phyloP scores from a whole-genome alignment of 2,888 invertebrate genomes.

The Conus canariensis region DNA sequence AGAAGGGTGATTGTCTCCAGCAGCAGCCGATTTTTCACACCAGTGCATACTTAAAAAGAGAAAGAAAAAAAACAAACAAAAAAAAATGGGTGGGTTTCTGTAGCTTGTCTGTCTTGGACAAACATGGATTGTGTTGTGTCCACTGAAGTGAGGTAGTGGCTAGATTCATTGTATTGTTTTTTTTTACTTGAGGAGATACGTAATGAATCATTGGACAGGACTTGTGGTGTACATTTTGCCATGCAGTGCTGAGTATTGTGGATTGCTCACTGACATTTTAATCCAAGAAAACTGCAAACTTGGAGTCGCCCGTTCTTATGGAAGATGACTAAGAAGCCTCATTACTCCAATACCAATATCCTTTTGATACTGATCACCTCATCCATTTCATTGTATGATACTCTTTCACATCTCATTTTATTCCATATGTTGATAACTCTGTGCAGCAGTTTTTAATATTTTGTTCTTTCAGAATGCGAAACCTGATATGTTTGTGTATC shows the following conservation, averaged over 20 bases:
- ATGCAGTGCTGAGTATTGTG: background rate
- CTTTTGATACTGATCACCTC: constrained; percentile 18
- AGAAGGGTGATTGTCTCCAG: background rate
- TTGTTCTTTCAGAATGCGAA: background rate
- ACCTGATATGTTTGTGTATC: background rate
- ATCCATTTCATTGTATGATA: background rate
- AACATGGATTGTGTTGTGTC: background rate
- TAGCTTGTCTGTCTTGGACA: background rate
- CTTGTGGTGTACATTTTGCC: background rate
- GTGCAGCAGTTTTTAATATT: background rate
- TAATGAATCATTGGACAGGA: background rate
- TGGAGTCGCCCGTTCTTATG: background rate
- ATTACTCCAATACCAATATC: background rate
- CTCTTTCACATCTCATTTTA: background rate
- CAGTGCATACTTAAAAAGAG: background rate
- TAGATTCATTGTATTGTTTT: no score
- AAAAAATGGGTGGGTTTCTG: background rate
- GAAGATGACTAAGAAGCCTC: background rate
- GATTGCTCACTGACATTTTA: constrained; percentile 1
- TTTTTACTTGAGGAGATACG: background rate
- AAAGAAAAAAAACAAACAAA: background rate
- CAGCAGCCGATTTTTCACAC: background rate
- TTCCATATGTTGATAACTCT: background rate
- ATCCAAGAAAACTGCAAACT: background rate
- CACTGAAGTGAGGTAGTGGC: no score